Conservation (phyloP, 1,140 invertebrate species). For the Ericerus pela region DNA sequence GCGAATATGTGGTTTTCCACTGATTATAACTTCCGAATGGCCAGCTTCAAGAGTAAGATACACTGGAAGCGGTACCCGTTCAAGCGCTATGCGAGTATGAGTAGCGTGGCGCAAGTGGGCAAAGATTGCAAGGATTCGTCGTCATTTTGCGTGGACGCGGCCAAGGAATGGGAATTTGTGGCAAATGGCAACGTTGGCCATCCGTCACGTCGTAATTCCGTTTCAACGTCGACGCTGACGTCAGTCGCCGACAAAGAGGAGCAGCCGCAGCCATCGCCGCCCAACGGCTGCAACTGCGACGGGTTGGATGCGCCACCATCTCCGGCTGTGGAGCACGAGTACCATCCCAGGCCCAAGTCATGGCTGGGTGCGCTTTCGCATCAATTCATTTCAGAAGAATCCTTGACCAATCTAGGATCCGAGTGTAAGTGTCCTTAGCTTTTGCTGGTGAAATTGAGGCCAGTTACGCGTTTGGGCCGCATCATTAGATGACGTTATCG, state of each 20-base stretch:
- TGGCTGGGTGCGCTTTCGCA: slow-evolving; percentile 22
- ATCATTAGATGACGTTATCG: neutral
- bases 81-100: slow-evolving; percentile 18
- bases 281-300: neutral
- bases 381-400: slow-evolving; percentile 22
- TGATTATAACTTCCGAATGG: slow-evolving; percentile 27
- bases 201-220: too few relatives aligned
- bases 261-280: neutral
- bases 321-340: slow-evolving; percentile 8
- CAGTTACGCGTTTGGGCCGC: neutral
- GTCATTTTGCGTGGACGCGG: slow-evolving; percentile 12
- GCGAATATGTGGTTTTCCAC: slow-evolving; percentile 6
- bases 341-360: slow-evolving; percentile 21
- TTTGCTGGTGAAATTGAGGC: neutral
- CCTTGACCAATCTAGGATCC: slow-evolving; percentile 14
- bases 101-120: slow-evolving; percentile 2
- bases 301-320: neutral
- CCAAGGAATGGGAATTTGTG: slow-evolving; percentile 32
- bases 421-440: slow-evolving; percentile 2
- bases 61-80: slow-evolving; percentile 29
- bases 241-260: neutral
- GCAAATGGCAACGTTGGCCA: too few relatives aligned
- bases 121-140: neutral
- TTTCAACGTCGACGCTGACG: slow-evolving; percentile 12
- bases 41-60: slow-evolving; percentile 32